Conservation (phyloP, 2,113 vertebrate genomes). For the Pteruthius melanotis region DNA sequence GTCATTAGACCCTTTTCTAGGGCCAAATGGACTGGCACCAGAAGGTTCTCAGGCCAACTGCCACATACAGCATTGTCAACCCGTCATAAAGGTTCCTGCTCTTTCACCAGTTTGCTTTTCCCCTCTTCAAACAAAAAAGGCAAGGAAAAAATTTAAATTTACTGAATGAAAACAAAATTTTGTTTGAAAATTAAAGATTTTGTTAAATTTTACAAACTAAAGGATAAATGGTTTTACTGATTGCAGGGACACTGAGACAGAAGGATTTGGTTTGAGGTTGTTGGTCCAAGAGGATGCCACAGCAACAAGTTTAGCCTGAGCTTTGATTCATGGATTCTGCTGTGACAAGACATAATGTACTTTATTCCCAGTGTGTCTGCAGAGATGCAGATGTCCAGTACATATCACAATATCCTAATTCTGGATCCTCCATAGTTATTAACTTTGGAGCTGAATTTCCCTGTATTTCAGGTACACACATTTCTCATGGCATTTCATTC, state of each 20-base stretch:
- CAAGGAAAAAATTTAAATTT: neutral
- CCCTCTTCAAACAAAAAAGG: accelerated
- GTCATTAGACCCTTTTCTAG: neutral
- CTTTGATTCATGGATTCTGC: neutral
- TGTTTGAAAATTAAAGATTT: neutral
- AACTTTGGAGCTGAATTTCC: neutral
- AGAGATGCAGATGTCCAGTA: neutral
- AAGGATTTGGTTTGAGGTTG: neutral
- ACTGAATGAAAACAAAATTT: neutral
- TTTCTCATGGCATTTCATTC: neutral
- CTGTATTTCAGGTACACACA: neutral
- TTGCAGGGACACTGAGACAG: neutral
- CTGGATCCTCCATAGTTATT: neutral
- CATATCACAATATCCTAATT: neutral
- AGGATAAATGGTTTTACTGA: neutral
- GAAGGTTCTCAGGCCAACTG: neutral
- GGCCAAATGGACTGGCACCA: neutral
- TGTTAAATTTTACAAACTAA: neutral
- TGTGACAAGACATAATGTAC: neutral
- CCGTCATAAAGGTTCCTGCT: neutral
- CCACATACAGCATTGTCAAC: neutral
- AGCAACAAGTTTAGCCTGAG: neutral
- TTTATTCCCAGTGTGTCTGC: neutral
- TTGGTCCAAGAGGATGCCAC: neutral
- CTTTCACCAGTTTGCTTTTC: neutral